Evolutionary conservation across 2,797 vertebrate genomes (phyloP), one percentile per base, ranked within the genome.

Genomic region (Microctenopoma stevenorrisi): DNA sequence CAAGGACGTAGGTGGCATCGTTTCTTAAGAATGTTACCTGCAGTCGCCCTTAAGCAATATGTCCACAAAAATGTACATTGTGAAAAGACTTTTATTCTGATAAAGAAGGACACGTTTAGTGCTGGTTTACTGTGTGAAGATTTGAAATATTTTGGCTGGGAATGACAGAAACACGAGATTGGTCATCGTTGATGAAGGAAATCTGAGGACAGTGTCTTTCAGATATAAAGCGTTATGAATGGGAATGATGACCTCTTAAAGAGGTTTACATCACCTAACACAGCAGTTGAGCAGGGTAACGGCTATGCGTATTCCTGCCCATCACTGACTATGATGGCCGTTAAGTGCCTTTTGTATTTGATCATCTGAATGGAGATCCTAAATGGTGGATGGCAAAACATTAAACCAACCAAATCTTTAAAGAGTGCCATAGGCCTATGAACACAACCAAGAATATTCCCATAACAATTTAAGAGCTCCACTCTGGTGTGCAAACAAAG

Each of bases 311-410:
- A 74, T 87, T 85, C 88, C 87, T 88, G 89, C 90, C 87, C 84
- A 71, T 82, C 85, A 82, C 79, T 86, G 80, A 86, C 78, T 76
- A 70, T 85, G 88, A 92, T 91, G 92, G 93, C 90, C 85, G 85
- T 93, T 90, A 91, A 94, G 94, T 95, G 94, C 94, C 94, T 95
- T 95, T 90, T 89, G 85, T 91, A 84, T 89, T 90, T 83, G 88
- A 89, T 91, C 85, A 84, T 76, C 88, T 84, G 83, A 91, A 89
- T 68, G 81, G 78, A 82, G 82, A 81, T 91, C 78, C 73, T 79
- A 72, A 89, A 88, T 64, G 82, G 89, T 91, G 72, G 83, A 90
- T 68, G 79, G 79, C 85, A 84, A 88, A 79, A 81, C 71, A 44
- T 73, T 46, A 74, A 78, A 71, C 76, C 80, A 88, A 92, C 90